A percentile compares a stretch with the other conserved stretches of the same genome.
Evolutionary conservation across 2,113 vertebrate genomes (phyloP).

Genomic region (Sarotherodon lohbergeri): DNA sequence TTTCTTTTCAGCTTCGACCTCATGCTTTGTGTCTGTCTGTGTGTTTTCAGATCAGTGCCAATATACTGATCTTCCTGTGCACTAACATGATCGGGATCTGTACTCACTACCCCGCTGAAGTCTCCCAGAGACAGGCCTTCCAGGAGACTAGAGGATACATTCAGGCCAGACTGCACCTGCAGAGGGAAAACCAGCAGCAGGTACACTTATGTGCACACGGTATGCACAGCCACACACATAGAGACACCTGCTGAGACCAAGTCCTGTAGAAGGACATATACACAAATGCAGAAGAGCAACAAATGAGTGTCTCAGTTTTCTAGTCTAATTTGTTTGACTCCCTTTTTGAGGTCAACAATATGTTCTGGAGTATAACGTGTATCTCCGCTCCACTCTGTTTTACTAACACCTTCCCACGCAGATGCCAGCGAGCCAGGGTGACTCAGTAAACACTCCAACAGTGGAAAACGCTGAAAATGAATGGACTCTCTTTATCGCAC

Average conservation of each 20-base stretch:
- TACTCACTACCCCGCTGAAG: conserved; percentile 94
- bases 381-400: conserved; percentile 23
- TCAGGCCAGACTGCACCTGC: conserved; percentile 90
- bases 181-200: conserved; percentile 96
- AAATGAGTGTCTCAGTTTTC: conserved; percentile 22
- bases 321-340: conserved; percentile 37
- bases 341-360: conserved; percentile 50
- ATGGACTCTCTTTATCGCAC: conserved; percentile 6
- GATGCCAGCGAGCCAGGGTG: conserved; percentile 40
- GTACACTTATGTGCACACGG: conserved; percentile 52
- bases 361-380: conserved; percentile 43
- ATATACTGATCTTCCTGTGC: conserved; percentile 89
- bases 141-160: conserved; percentile 95
- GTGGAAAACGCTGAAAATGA: conserved; percentile 43
- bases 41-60: conserved; percentile 83
- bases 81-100: conserved; percentile 95
- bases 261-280: background rate
- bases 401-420: conserved; percentile 61
- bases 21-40: background rate
- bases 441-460: conserved; percentile 47
- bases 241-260: background rate
- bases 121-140: conserved; percentile 96
- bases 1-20: background rate
- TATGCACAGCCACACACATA: background rate
- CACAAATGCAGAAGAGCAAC: conserved; percentile 47